Conservation (phyloP, 1,140 invertebrate genomes). For the Hycleus cichorii region DNA sequence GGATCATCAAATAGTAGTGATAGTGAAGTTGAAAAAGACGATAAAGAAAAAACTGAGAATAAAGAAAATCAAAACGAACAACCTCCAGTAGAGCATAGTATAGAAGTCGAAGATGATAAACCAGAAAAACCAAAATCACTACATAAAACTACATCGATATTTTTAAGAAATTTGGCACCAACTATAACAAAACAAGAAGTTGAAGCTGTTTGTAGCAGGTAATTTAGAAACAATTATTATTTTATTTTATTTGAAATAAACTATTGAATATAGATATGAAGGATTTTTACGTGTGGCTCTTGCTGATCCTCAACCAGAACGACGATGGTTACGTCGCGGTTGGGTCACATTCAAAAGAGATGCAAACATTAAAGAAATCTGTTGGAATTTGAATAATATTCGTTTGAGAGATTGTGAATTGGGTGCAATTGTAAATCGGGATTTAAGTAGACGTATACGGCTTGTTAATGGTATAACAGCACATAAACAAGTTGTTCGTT, state of each 20-base stretch:
- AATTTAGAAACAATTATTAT: neutral
- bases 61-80: slow-evolving; percentile 32
- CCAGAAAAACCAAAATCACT: slow-evolving; percentile 60
- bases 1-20: slow-evolving; percentile 39
- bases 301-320: slow-evolving; percentile 92
- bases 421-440: slow-evolving; percentile 89
- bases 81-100: too few relatives aligned
- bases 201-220: slow-evolving; percentile 57
- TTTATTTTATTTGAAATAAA: neutral
- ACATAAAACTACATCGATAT: slow-evolving; percentile 96
- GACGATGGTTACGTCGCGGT: slow-evolving; percentile 89
- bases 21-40: slow-evolving; percentile 33
- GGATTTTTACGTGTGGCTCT: slow-evolving; percentile 95
- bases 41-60: slow-evolving; percentile 35
- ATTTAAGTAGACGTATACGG: slow-evolving; percentile 71
- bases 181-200: slow-evolving; percentile 90
- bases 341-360: slow-evolving; percentile 97
- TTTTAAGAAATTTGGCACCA: slow-evolving; percentile 90
- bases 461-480: slow-evolving; percentile 88
- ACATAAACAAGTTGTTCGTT: slow-evolving; percentile 82
- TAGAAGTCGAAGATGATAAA: slow-evolving; percentile 44
- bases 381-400: slow-evolving; percentile 97
- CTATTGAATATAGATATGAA: slow-evolving; percentile 51
- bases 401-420: slow-evolving; percentile 87
- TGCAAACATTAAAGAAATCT: slow-evolving; percentile 99